These are phyloP conservation scores for Gambelia wislizenii DNA, from an alignment of 2,797 vertebrate genomes.

Conservation along the genomic window DNA sequence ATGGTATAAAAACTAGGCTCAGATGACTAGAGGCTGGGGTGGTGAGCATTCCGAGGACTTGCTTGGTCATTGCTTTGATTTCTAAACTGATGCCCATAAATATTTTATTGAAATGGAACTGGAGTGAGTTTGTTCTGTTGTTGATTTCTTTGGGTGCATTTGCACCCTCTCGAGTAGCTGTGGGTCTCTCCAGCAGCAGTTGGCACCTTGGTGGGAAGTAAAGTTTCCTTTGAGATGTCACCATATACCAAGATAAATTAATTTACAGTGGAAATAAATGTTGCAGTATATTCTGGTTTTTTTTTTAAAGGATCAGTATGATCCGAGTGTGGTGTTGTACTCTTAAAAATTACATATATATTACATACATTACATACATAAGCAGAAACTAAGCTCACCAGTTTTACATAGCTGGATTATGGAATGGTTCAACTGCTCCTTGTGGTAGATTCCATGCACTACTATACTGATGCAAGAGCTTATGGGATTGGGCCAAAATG, in stretches of 20 bases:
- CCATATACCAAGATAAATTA: background rate
- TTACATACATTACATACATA: too few species aligned
- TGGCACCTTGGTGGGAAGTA: background rate
- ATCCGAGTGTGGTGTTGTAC: background rate
- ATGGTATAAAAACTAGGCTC: background rate
- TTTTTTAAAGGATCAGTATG: too few species aligned
- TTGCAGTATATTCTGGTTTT: background rate
- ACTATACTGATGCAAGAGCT: background rate
- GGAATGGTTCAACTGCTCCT: background rate
- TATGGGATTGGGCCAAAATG: too few species aligned
- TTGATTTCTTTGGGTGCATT: background rate
- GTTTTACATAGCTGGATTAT: background rate
- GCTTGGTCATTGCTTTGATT: background rate
- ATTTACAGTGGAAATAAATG: background rate
- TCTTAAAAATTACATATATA: background rate
- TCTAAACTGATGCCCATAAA: background rate
- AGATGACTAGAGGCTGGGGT: background rate
- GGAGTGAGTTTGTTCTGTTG: background rate
- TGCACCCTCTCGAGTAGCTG: background rate
- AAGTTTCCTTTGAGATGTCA: background rate
- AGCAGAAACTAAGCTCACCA: background rate
- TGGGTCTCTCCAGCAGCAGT: background rate
- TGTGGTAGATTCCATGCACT: background rate
- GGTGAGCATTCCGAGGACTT: background rate
- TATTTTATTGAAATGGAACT: background rate